Evolutionary conservation across 2,797 vertebrate genomes (phyloP).

Genomic region (Muscicapa striata): DNA sequence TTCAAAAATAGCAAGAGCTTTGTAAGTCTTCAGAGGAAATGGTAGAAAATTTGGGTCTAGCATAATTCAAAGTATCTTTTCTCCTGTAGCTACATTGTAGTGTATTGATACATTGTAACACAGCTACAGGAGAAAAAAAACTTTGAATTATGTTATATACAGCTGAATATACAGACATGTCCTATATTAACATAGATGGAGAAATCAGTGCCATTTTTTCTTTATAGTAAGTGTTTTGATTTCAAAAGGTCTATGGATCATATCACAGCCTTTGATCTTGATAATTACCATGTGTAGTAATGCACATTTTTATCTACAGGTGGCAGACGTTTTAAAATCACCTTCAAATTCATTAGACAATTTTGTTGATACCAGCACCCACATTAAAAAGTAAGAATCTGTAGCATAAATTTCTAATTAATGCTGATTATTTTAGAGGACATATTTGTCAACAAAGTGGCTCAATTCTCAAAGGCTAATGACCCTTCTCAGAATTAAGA

Average conservation of each 20-base stretch:
- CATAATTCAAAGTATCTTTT: not conserved
- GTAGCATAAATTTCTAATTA: constrained; percentile 67
- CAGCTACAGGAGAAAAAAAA: too few relatives aligned
- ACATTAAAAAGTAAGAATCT: constrained; percentile 59
- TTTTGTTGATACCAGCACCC: constrained; percentile 57
- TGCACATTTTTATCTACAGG: constrained; percentile 74
- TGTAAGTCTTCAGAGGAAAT: not conserved
- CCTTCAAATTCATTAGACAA: constrained; percentile 63
- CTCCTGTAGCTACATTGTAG: not conserved
- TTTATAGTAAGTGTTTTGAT: constrained; percentile 59
- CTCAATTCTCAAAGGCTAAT: constrained; percentile 66
- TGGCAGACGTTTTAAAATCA: constrained; percentile 72
- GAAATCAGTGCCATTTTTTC: not conserved
- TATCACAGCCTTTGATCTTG: constrained; percentile 36
- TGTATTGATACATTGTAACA: not conserved
- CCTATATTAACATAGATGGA: not conserved
- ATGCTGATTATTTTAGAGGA: constrained; percentile 62
- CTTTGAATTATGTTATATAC: not conserved
- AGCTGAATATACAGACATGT: not conserved
- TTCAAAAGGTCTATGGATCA: constrained; percentile 67
- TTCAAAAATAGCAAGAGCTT: not conserved
- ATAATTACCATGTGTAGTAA: constrained; percentile 68
- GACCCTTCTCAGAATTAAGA: constrained; percentile 67
- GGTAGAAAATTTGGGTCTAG: not conserved
- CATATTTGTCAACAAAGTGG: constrained; percentile 70